These are phyloP conservation scores for Allygus modestus DNA, from an alignment of 2,888 invertebrate species.

Conservation along the genomic window DNA sequence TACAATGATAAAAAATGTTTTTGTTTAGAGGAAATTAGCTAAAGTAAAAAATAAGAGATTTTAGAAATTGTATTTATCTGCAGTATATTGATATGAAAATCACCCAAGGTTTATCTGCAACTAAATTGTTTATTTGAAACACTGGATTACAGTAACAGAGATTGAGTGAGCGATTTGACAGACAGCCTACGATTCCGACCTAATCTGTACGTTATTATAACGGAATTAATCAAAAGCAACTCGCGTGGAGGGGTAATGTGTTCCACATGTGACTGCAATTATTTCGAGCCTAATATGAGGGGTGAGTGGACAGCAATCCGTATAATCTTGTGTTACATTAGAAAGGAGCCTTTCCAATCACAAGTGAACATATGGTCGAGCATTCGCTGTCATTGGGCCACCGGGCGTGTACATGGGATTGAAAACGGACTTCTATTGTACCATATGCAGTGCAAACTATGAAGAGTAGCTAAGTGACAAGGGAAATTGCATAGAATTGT, in stretches of 20 bases:
- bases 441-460: background rate
- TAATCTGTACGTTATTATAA: background rate
- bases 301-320: conserved; percentile 29
- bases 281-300: background rate
- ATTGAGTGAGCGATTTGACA: background rate
- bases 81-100: no score
- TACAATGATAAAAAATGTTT: no score
- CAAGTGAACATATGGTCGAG: conserved; percentile 19
- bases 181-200: background rate
- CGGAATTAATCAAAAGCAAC: background rate
- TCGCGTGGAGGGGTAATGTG: background rate
- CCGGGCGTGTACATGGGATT: background rate
- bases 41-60: no score
- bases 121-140: no score
- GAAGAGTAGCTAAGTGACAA: background rate
- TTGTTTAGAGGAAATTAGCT: no score
- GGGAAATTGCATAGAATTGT: background rate
- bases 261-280: conserved; percentile 9
- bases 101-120: no score
- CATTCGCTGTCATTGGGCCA: background rate
- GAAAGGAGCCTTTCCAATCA: conserved; percentile 46
- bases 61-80: no score
- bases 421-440: background rate
- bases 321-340: conserved; percentile 34
- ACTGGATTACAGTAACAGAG: no score